Conservation (phyloP, 2,797 vertebrate genomes). For the Cossypha dichroa region DNA sequence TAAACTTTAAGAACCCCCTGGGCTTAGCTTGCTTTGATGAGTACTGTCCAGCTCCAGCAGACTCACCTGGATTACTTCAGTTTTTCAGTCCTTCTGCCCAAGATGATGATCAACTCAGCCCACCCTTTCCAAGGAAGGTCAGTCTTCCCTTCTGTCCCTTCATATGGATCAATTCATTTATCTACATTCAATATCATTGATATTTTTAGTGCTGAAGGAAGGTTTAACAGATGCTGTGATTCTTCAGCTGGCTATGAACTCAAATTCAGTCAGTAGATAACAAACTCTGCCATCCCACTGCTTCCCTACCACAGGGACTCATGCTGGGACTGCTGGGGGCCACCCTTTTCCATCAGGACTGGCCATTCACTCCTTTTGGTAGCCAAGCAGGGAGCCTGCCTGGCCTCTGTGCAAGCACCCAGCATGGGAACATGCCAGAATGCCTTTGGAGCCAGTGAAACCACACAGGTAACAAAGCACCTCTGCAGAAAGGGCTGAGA, state of each 20-base stretch:
- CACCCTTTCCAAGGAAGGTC: neutral
- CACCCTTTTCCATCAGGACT: neutral
- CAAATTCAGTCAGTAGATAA: neutral
- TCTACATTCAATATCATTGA: neutral
- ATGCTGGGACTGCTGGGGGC: rapidly evolving
- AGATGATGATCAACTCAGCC: neutral
- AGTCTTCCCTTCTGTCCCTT: neutral
- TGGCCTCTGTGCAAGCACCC: neutral
- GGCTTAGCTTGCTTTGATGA: neutral
- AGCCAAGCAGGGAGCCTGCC: neutral
- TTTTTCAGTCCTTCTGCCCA: neutral
- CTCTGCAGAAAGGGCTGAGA: neutral
- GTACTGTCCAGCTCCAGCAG: neutral
- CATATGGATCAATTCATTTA: neutral
- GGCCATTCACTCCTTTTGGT: neutral
- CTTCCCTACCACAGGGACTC: rapidly evolving
- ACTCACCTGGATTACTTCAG: neutral
- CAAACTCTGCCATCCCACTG: neutral
- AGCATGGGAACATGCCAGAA: neutral
- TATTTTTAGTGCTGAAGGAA: neutral
- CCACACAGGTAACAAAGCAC: neutral
- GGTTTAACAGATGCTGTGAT: neutral
- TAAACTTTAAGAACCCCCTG: neutral
- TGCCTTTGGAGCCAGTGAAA: neutral
- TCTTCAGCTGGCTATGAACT: neutral